Evolutionary conservation across 2,888 invertebrate species (phyloP), one percentile per base, ranked within the genome.

Genomic region (Morpho deidamia): DNA sequence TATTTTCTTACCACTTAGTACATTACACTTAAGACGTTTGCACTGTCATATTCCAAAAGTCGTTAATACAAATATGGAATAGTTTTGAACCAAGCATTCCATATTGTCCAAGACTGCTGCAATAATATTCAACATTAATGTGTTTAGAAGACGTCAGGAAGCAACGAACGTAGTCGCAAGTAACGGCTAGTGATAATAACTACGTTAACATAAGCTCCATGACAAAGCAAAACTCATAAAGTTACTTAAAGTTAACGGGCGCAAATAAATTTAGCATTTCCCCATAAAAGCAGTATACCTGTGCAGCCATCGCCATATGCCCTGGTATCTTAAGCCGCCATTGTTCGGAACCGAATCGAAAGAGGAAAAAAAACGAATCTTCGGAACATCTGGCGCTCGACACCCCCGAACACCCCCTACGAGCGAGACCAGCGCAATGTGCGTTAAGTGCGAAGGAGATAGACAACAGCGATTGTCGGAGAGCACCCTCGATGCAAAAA

Each of bases 381-480:
- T 58, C 63, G 57, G 62, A 80, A 80, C 81, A 81, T 81, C 81
- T 81, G 81, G 72, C 76, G 73, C 58, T 64, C 58, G 65, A 68
- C 77, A 74, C 76, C 76, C 78, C 72, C 69, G 65, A 62, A 68
- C 73, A 69, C 74, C 77, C 76, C 71, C 74, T 68, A 42, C 53
- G 63, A 68, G 58, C 37, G 73, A 66, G 74, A 77, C 59, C 35
- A 65, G 10, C 7, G 60, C 61, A 69, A 11, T 8, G 8, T 8
- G 8, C 4, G 7, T 1, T 1, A 2, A 8, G 48, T 2, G 10
- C 32, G 66, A 70, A 23, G 49, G 67, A 51, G 67, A 70, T 0
- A 43, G 54, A 33, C n/a, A 2, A 32, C 5, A 34, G 8, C 35
- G 53, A 56, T 59, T 53, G 55, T 59, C 62, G 63, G 60, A 61